phyloP scores from a whole-genome alignment of 2,113 vertebrate species.

The Benitochromis conjunctus region DNA sequence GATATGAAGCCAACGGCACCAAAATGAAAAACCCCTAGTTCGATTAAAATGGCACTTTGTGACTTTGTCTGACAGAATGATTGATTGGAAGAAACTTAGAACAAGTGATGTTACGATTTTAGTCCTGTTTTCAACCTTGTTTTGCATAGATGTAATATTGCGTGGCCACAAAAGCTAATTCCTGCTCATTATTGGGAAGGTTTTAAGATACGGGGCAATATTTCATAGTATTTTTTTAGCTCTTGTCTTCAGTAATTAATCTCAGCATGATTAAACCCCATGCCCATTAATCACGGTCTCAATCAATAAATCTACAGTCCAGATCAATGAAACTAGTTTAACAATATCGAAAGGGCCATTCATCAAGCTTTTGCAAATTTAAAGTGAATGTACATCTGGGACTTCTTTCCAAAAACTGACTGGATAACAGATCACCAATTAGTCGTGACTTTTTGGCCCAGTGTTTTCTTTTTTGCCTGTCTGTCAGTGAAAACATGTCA shows the following conservation, averaged over 20 bases:
- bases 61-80: slow-evolving; percentile 14
- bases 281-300: slow-evolving; percentile 29
- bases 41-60: not conserved
- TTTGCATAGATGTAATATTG: not conserved
- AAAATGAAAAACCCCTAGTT: slow-evolving; percentile 1
- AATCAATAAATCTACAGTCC: slow-evolving; percentile 32
- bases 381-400: not conserved
- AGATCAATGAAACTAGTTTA: slow-evolving; percentile 33
- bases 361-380: slow-evolving; percentile 1
- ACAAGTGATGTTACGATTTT: not conserved
- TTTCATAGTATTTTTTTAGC: not conserved
- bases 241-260: not conserved
- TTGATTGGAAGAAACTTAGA: not conserved
- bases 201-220: not conserved
- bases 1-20: not conserved
- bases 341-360: slow-evolving; percentile 29
- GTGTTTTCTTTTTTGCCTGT: not conserved
- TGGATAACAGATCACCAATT: not conserved
- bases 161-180: not conserved
- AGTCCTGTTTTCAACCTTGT: not conserved
- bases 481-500: not conserved
- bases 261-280: not conserved
- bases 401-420: not conserved
- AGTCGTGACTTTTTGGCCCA: not conserved
- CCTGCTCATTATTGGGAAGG: not conserved